phyloP scores from a whole-genome alignment of 1,140 invertebrate species.

The Drosophila elegans region DNA sequence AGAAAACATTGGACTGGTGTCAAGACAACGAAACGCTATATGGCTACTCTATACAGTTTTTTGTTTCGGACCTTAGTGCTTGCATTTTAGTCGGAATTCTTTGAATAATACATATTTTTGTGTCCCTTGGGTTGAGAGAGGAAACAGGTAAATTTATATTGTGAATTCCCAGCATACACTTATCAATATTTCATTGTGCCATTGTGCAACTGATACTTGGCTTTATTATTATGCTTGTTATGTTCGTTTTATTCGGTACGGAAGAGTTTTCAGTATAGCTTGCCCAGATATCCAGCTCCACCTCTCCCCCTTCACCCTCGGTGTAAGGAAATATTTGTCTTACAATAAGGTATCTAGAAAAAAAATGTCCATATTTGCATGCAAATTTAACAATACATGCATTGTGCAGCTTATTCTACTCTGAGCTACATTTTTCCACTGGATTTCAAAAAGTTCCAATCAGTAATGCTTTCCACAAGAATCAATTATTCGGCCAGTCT shows the following conservation, averaged over 20 bases:
- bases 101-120: not conserved
- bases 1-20: not conserved
- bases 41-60: slow-evolving; percentile 2
- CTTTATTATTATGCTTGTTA: slow-evolving; percentile 54
- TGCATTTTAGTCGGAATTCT: not conserved
- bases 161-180: slow-evolving; percentile 41
- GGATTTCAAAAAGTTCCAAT: slow-evolving; percentile 2
- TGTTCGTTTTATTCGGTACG: not conserved
- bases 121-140: slow-evolving; percentile 1
- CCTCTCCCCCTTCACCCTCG: no score
- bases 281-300: not conserved
- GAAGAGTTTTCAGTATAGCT: slow-evolving; percentile 11
- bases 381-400: slow-evolving; percentile 2
- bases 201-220: slow-evolving; percentile 60
- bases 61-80: not conserved
- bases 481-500: slow-evolving; percentile 25
- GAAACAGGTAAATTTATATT: slow-evolving; percentile 32
- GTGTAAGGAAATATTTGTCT: slow-evolving; percentile 52
- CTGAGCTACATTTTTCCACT: no score
- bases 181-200: slow-evolving; percentile 67
- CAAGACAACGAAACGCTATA: not conserved
- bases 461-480: not conserved
- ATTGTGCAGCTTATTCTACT: no score
- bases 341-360: slow-evolving; percentile 10
- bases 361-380: slow-evolving; percentile 33